Evolutionary conservation across 2,113 vertebrate genomes (phyloP).

Genomic region (Psophia crepitans): DNA sequence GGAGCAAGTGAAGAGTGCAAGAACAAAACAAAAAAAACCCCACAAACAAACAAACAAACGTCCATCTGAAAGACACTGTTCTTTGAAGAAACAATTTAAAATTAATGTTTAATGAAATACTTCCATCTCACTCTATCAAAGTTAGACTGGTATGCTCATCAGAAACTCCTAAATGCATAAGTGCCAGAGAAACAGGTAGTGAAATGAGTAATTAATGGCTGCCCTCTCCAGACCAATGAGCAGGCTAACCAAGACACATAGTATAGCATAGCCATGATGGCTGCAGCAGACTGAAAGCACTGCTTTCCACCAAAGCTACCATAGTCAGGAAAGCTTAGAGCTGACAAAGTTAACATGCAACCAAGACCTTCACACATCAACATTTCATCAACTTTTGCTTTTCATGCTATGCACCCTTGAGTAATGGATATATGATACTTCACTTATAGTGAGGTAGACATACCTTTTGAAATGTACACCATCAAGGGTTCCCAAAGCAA

Average conservation of each 20-base stretch:
- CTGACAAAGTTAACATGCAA: not conserved
- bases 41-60: not conserved
- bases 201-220: not conserved
- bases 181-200: not conserved
- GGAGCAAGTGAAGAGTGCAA: not conserved
- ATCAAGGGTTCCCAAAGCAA: not conserved
- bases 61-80: not conserved
- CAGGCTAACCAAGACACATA: not conserved
- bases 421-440: not conserved
- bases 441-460: no score
- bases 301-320: not conserved
- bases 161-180: not conserved
- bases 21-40: not conserved
- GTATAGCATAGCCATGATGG: fast-evolving
- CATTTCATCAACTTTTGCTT: not conserved
- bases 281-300: not conserved
- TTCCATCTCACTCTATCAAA: not conserved
- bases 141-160: not conserved
- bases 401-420: not conserved
- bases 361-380: not conserved
- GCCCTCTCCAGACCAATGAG: not conserved
- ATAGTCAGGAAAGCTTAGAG: not conserved
- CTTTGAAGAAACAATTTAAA: not conserved
- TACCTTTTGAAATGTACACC: not conserved
- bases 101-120: not conserved